Base-by-base conservation (phyloP, 64 coral and sea anemone genomes). In the Astreopora myriophthalma region DNA sequence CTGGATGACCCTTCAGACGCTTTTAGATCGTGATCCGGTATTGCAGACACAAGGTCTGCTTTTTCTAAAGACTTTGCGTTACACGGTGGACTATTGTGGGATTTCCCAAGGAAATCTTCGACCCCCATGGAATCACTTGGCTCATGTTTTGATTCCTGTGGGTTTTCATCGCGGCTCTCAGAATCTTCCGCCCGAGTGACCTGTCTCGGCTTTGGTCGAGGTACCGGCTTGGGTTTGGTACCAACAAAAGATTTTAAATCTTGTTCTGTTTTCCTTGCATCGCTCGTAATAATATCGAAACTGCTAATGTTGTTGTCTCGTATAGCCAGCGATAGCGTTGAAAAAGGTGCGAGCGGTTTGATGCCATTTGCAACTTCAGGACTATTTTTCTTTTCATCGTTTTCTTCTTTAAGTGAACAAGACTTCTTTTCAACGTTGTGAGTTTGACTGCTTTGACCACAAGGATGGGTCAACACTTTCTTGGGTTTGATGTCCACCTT, bases 21-120 rank as follows among this genome's bases (percentile, higher is more conserved):
- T 64, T 63, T 11, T 20, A 37, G 14, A 83, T 26, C 55, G 79
- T 83, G 27, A 83, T 83, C 79, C 30, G 58, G 33, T 83, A 38
- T 83, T 83, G 79, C 64, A 63, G 25, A n/a, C 32, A 35, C 19
- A 83, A 12, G 32, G 8, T 83, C 79, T 17, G 34, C 11, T 37
- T 26, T 83, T 57, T 63, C 32, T 39, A 26, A 26, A 64, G 48
- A 83, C 52, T 62, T 40, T 83, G 79, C 79, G 79, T 83, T 83
- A 83, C 79, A 34, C n/a, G 13, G 73, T 60, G 76, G 76, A 60
- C 30, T 19, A 58, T 8, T 64, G 33, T 64, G 79, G 79, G 79
- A 83, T 64, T 83, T 83, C 79, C 79, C 79, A 83, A 38, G 79
- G 65, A 57, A 62, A 12, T 65, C 22, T 20, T 83, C 79, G 27